Evolutionary conservation across 2,113 vertebrate genomes (phyloP), one percentile per base, ranked within the genome.

Genomic region (Micronycteris hirsuta): DNA sequence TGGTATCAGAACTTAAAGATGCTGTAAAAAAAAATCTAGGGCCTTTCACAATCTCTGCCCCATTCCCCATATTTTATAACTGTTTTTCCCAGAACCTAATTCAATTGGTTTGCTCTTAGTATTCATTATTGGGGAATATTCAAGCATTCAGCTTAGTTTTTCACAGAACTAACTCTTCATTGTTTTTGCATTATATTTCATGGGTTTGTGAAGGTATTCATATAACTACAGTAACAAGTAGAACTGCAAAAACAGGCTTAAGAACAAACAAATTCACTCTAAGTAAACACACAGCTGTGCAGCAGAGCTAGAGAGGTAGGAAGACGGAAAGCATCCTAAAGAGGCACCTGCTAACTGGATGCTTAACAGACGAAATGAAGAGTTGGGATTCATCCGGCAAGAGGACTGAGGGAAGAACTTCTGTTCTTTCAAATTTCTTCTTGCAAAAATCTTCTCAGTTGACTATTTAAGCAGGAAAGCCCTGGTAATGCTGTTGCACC

Each of bases 81-180:
- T 77, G 12, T 78, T 89, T 95, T 87, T 10, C 38, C 38, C 24
- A 89, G 89, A 94, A 68, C 12, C 56, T 52, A 67, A 56, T 28
- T 47, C 58, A 41, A 92, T 10, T 54, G 4, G 3, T 38, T 67
- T 76, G 41, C 41, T 65, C 49, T 68, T 56, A 43, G 13, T 43
- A 52, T 85, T 63, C 10, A 15, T 26, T 61, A 58, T 22, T 63
- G 31, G 49, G 65, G 85, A 15, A 91, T 47, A 86, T 88, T 63
- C 36, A 83, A 86, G 52, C 15, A 63, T 17, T 78, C 10, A 13
- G 52, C 14, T 93, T 61, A 31, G 74, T 78, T 85, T 85, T 94
- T 73, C 31, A 67, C 19, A 54, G 54, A 65, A 94, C 45, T 28
- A 92, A 52, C 4, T 63, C 61, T 80, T 81, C 0, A 10, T 73